Percentiles rank a stretch among this genome's conserved stretches.
Evolutionary conservation across 2,888 invertebrate species (phyloP).

Genomic region (Chloroclystis v-ata): DNA sequence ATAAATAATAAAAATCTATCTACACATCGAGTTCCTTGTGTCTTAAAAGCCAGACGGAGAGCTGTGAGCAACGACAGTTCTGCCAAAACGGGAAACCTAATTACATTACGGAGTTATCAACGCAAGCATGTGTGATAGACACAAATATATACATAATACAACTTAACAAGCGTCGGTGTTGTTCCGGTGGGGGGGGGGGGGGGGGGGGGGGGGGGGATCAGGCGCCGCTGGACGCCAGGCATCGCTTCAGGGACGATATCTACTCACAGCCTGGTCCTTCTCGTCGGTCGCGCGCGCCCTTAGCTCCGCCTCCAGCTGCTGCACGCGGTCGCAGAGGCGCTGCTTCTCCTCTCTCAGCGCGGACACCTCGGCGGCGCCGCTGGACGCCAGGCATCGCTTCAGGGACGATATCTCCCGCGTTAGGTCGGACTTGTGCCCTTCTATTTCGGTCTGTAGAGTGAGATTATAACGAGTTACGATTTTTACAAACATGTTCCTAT

Average conservation of each 20-base stretch:
- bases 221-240: slow-evolving; percentile 46
- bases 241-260: slow-evolving; percentile 56
- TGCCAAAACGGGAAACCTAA: too few species aligned
- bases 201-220: too few species aligned
- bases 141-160: too few species aligned
- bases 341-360: slow-evolving; percentile 42
- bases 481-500: too few species aligned
- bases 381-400: slow-evolving; percentile 49
- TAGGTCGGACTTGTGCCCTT: slow-evolving; percentile 61
- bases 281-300: slow-evolving; percentile 4
- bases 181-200: too few species aligned
- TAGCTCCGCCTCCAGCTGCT: slow-evolving; percentile 32
- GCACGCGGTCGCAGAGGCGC: slow-evolving; percentile 32
- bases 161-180: too few species aligned
- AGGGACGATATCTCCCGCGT: slow-evolving; percentile 60
- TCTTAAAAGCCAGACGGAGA: slow-evolving; percentile 13
- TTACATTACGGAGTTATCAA: too few species aligned
- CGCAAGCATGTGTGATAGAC: too few species aligned
- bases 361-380: slow-evolving; percentile 47
- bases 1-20: slow-evolving; percentile 2
- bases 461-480: too few species aligned
- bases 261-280: slow-evolving; percentile 27
- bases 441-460: slow-evolving; percentile 61
- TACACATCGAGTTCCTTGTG: slow-evolving; percentile 1
- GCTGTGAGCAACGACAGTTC: slow-evolving; percentile 1